Evolutionary conservation across 2,888 invertebrate genomes (phyloP).

Genomic region (Drymonia ruficornis): DNA sequence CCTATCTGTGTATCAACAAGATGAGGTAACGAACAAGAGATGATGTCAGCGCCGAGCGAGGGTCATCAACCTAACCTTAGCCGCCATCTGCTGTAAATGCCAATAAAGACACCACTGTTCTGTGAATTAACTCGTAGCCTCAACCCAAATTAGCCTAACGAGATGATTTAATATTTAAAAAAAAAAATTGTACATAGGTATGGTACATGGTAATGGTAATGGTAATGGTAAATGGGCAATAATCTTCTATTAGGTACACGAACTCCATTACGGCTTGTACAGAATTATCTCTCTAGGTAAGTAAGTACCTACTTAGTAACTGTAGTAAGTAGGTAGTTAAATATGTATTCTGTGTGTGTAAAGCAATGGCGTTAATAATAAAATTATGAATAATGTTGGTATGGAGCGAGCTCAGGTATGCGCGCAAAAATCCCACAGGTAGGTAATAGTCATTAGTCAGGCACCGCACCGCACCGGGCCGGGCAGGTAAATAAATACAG

Average conservation of each 20-base stretch:
- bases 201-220: too few species aligned
- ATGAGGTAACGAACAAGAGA: constrained; percentile 8
- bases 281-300: constrained; percentile 11
- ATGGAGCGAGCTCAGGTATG: constrained; percentile 23
- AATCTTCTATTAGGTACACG: too few species aligned
- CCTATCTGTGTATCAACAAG: constrained; percentile 8
- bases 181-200: too few species aligned
- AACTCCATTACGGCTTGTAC: not conserved
- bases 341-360: not conserved
- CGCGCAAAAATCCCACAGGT: constrained; percentile 18
- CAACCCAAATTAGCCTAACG: not conserved
- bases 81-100: constrained; percentile 10
- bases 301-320: too few species aligned
- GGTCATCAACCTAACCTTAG: constrained; percentile 25
- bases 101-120: constrained; percentile 8
- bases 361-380: too few species aligned
- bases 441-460: too few species aligned
- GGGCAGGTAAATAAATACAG: not conserved
- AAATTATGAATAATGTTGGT: constrained; percentile 13
- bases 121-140: not conserved
- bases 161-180: not conserved
- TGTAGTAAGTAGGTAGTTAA: too few species aligned
- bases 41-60: constrained; percentile 22
- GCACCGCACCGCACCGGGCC: constrained; percentile 2
- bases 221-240: too few species aligned